These are phyloP conservation scores for Amblyornis subalaris DNA, from an alignment of 2,113 vertebrate species.

Conservation along the genomic window DNA sequence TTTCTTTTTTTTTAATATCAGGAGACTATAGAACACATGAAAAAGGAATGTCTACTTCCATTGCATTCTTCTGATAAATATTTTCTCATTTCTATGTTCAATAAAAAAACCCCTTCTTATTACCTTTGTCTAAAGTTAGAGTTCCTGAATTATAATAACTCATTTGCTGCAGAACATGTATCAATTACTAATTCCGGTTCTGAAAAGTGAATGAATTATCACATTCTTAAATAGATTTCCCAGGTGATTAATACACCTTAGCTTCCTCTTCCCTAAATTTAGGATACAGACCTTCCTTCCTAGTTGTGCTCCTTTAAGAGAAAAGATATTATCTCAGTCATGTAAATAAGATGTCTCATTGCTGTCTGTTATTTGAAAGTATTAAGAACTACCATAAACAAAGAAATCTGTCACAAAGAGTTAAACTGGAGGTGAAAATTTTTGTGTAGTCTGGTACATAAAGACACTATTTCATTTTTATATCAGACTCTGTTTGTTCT, in stretches of 20 bases:
- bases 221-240: constrained; percentile 50
- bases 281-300: constrained; percentile 36
- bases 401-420: neutral
- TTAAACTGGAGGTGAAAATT: neutral
- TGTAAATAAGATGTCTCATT: constrained; percentile 1
- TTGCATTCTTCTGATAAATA: neutral
- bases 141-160: neutral
- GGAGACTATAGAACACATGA: neutral
- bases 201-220: constrained; percentile 57
- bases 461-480: constrained; percentile 20
- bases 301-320: constrained; percentile 31
- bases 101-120: neutral
- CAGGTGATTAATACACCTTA: constrained; percentile 36
- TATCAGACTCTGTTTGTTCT: neutral
- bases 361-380: constrained; percentile 17
- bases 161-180: neutral
- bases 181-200: neutral
- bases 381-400: neutral
- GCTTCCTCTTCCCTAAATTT: constrained; percentile 52
- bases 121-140: neutral
- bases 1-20: neutral
- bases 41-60: neutral
- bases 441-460: neutral
- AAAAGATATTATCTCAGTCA: neutral
- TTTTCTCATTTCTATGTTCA: neutral